Evolutionary conservation across 1,140 invertebrate genomes (phyloP).

Genomic region (Drosophila mojavensis): DNA sequence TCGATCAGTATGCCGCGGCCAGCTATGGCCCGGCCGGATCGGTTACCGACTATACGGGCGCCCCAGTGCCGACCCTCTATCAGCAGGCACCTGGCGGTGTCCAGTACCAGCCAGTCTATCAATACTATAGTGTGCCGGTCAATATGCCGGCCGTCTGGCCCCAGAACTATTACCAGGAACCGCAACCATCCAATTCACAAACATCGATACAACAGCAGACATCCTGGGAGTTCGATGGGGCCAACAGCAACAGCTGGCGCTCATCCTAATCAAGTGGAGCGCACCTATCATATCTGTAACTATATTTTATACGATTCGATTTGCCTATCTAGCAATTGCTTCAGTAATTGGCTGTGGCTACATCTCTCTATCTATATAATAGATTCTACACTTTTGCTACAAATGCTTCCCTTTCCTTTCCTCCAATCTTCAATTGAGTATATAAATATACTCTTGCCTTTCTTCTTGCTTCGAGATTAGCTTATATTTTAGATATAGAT

Average conservation of each 20-base stretch:
- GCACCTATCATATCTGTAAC: conserved; percentile 5
- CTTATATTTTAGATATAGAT: too few species aligned
- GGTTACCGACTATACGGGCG: neutral
- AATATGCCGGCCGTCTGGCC: conserved; percentile 19
- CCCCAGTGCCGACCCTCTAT: conserved; percentile 7
- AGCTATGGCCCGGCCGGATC: neutral
- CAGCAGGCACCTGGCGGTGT: conserved; percentile 3
- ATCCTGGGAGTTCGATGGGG: conserved; percentile 21
- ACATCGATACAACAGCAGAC: neutral
- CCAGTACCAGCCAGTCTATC: conserved; percentile 28
- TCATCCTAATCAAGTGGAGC: neutral
- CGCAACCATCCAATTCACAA: neutral
- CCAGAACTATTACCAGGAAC: conserved; percentile 2
- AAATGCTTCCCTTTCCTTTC: too few species aligned
- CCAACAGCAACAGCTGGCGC: conserved; percentile 6
- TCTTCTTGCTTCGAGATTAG: too few species aligned
- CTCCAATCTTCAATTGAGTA: too few species aligned
- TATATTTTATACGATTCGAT: neutral
- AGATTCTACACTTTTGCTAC: too few species aligned
- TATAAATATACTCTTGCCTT: too few species aligned
- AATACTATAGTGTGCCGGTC: conserved; percentile 26
- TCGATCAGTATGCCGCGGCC: neutral
- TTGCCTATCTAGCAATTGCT: neutral
- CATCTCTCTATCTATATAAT: too few species aligned
- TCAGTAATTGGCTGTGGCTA: neutral